phyloP scores from a whole-genome alignment of 2,888 invertebrate genomes.

The Drosophila atripex region DNA sequence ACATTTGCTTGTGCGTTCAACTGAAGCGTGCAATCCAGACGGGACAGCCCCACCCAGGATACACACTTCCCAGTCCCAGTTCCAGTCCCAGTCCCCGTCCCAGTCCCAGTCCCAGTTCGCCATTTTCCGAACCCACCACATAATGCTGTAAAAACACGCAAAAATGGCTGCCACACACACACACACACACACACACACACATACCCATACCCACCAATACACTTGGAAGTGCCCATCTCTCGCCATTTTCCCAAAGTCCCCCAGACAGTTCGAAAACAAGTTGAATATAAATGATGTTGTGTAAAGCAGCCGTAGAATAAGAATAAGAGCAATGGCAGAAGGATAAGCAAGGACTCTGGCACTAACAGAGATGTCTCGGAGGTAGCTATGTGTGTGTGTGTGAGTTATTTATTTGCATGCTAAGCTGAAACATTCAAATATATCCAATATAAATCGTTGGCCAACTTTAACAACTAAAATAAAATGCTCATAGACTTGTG shows the following conservation, averaged over 20 bases:
- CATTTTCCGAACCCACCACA: slow-evolving; percentile 22
- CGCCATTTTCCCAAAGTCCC: slow-evolving; percentile 52
- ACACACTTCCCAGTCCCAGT: background rate
- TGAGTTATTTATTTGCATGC: slow-evolving; percentile 67
- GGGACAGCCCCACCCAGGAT: slow-evolving; percentile 23
- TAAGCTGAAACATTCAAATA: slow-evolving; percentile 66
- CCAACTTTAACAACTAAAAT: slow-evolving; percentile 71
- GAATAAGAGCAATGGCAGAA: slow-evolving; percentile 17
- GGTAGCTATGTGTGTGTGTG: background rate
- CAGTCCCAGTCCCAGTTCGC: background rate
- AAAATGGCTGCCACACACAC: slow-evolving; percentile 66
- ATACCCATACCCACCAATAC: slow-evolving; percentile 40
- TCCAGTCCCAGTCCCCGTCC: background rate
- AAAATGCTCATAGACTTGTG: slow-evolving; percentile 56
- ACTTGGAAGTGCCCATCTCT: slow-evolving; percentile 1
- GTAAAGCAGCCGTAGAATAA: slow-evolving; percentile 48
- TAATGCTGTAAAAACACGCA: slow-evolving; percentile 56
- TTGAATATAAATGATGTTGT: slow-evolving; percentile 80
- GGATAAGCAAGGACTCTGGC: slow-evolving; percentile 42
- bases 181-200: no score
- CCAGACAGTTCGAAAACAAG: slow-evolving; percentile 75
- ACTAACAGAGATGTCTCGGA: slow-evolving; percentile 59
- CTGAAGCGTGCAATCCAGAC: slow-evolving; percentile 63
- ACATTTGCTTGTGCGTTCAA: slow-evolving; percentile 77
- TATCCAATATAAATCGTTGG: slow-evolving; percentile 72